phyloP scores from a whole-genome alignment of 2,113 vertebrate species.

The Rhizomys pruinosus region DNA sequence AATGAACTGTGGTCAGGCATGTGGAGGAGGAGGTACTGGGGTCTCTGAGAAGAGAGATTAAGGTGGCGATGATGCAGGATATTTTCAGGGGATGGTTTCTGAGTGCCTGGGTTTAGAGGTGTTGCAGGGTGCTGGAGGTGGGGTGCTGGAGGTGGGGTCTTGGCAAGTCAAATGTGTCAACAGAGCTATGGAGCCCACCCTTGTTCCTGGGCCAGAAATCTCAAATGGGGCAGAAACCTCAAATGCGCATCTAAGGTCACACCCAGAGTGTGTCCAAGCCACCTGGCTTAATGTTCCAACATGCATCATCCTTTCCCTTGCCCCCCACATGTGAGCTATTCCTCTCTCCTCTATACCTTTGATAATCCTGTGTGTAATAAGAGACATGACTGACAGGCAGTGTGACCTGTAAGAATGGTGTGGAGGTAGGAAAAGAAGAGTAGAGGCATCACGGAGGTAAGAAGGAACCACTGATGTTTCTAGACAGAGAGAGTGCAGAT shows the following conservation, averaged over 20 bases:
- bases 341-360: background rate
- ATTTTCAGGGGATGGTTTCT: background rate
- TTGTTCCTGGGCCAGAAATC: background rate
- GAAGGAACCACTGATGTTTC: background rate
- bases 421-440: background rate
- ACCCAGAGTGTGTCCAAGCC: background rate
- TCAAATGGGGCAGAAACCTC: too few species aligned
- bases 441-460: background rate
- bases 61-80: rapidly evolving
- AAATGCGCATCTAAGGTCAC: too few species aligned
- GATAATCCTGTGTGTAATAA: background rate
- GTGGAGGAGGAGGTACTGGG: background rate
- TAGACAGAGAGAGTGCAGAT: background rate
- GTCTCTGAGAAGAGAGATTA: background rate
- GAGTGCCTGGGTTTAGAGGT: background rate
- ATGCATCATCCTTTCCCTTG: background rate
- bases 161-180: background rate
- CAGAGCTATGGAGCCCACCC: background rate
- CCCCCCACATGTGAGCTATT: background rate
- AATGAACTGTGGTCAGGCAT: background rate
- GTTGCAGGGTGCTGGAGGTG: background rate
- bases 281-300: background rate
- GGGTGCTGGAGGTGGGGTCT: background rate
- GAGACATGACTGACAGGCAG: background rate
- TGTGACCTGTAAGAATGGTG: background rate